Evolutionary conservation across 2,888 invertebrate species (phyloP).

Genomic region (Sarcophaga subvicina): DNA sequence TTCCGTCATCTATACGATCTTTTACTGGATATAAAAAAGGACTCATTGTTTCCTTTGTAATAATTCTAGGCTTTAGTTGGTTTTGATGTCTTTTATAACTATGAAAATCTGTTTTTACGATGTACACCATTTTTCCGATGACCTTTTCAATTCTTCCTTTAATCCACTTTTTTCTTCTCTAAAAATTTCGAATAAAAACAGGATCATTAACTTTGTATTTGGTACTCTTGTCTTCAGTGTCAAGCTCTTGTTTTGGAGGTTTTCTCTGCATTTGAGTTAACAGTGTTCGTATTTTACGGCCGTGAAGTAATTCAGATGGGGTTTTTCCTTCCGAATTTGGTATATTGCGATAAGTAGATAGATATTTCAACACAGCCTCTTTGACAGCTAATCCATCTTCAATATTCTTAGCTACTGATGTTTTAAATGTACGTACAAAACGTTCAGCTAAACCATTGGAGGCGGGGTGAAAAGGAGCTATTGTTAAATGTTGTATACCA

Average conservation of each 20-base stretch:
- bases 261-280: conserved; percentile 25
- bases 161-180: conserved; percentile 15
- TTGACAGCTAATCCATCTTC: too few species aligned
- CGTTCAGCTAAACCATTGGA: too few species aligned
- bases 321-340: conserved; percentile 24
- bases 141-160: conserved; percentile 20
- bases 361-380: conserved; percentile 18
- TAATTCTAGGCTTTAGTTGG: conserved; percentile 2
- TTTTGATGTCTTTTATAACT: background rate
- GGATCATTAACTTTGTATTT: conserved; percentile 32
- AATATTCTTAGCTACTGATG: too few species aligned
- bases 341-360: conserved; percentile 29
- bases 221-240: conserved; percentile 1
- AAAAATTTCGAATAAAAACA: conserved; percentile 29
- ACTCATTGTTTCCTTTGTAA: background rate
- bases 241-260: conserved; percentile 13
- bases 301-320: conserved; percentile 33
- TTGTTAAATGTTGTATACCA: too few species aligned
- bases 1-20: conserved; percentile 5
- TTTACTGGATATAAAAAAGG: background rate
- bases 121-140: conserved; percentile 29
- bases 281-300: conserved; percentile 26
- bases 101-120: conserved; percentile 4
- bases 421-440: too few species aligned
- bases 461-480: too few species aligned